A percentile compares a stretch with the other conserved stretches of the same genome.
phyloP scores from a whole-genome alignment of 2,888 invertebrate species.

The Rhodophaea formosa region DNA sequence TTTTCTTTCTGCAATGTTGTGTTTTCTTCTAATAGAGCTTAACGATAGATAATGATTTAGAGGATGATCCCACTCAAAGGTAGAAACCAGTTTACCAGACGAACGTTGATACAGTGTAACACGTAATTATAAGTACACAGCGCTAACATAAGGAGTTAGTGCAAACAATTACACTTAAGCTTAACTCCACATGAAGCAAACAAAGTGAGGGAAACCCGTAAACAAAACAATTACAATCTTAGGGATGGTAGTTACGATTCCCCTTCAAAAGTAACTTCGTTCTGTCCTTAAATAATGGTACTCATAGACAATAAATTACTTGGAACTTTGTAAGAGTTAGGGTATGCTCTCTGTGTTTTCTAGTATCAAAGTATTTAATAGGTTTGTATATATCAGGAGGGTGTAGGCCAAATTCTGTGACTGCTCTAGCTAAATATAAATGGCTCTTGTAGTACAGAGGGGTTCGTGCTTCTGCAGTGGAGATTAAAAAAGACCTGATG shows the following conservation, averaged over 20 bases:
- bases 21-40: too few species aligned
- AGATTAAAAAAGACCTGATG: too few species aligned
- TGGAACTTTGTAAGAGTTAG: constrained; percentile 43
- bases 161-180: constrained; percentile 58
- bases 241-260: constrained; percentile 53
- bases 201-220: constrained; percentile 52
- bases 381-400: too few species aligned
- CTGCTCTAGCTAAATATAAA: too few species aligned
- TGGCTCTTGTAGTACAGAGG: too few species aligned
- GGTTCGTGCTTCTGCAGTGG: too few species aligned
- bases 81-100: too few species aligned
- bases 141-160: constrained; percentile 41
- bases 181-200: constrained; percentile 52
- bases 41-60: too few species aligned
- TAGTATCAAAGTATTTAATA: background rate
- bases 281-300: constrained; percentile 49
- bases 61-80: too few species aligned
- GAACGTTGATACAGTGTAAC: background rate
- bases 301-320: constrained; percentile 56
- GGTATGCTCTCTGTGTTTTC: constrained; percentile 32
- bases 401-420: too few species aligned
- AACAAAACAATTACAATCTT: constrained; percentile 65
- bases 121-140: constrained; percentile 30
- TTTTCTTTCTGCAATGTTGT: too few species aligned
- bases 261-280: constrained; percentile 52